These are phyloP conservation scores for Morpho achilles DNA, from an alignment of 2,888 invertebrate species.

Conservation along the genomic window DNA sequence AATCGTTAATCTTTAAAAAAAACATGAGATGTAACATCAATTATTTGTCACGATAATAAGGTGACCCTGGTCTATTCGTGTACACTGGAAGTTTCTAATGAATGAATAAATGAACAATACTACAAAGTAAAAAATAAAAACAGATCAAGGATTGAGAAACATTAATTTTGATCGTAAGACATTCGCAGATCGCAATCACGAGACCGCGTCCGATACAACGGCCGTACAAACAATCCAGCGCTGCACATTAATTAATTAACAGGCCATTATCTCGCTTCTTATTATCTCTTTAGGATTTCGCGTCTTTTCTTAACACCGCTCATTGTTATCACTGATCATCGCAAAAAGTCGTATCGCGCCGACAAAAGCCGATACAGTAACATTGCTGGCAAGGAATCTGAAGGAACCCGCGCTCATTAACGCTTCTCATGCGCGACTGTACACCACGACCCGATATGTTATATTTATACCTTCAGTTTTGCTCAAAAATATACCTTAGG, in stretches of 20 bases:
- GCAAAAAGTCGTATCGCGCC: constrained; percentile 71
- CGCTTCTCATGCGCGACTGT: constrained; percentile 56
- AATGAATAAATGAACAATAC: constrained; percentile 3
- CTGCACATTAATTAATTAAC: constrained; percentile 55
- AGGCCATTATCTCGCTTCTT: constrained; percentile 49
- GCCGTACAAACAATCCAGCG: constrained; percentile 19
- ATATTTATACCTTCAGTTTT: constrained; percentile 30
- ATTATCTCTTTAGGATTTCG: constrained; percentile 55
- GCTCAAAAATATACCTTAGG: constrained; percentile 24
- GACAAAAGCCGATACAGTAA: constrained; percentile 73
- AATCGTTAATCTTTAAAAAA: no score
- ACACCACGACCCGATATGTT: constrained; percentile 34
- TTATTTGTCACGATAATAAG: no score
- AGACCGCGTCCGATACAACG: constrained; percentile 20
- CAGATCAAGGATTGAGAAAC: constrained; percentile 1
- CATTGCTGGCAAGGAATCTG: constrained; percentile 66
- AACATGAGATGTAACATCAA: no score
- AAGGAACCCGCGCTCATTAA: constrained; percentile 71
- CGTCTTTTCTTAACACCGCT: constrained; percentile 61
- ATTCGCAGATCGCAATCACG: constrained; percentile 26
- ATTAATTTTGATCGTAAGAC: constrained; percentile 16
- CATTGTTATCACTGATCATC: constrained; percentile 73
- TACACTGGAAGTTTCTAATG: background rate
- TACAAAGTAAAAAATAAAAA: background rate
- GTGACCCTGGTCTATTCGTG: no score